Conservation (phyloP, 2,888 invertebrate species). For the Spodoptera exigua region DNA sequence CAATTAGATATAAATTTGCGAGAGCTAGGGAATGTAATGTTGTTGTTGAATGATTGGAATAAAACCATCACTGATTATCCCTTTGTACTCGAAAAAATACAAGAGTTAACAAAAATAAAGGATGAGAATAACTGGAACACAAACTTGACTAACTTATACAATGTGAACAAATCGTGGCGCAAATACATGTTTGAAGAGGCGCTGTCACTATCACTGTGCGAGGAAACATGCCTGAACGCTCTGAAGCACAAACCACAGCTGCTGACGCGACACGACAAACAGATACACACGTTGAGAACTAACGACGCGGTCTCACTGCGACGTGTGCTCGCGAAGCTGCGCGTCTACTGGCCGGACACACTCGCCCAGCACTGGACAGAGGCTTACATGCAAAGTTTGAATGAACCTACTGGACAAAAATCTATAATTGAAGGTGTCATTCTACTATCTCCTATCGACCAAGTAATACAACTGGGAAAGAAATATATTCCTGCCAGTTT, state of each 20-base stretch:
- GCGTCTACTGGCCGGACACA: too few species aligned
- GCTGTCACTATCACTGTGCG: too few species aligned
- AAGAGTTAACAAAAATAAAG: slow-evolving; percentile 63
- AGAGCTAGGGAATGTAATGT: slow-evolving; percentile 57
- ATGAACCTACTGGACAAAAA: slow-evolving; percentile 63
- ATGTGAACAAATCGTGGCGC: too few species aligned
- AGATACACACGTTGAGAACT: too few species aligned
- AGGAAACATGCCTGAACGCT: too few species aligned
- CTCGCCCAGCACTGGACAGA: too few species aligned
- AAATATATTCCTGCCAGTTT: slow-evolving; percentile 67
- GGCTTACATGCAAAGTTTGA: slow-evolving; percentile 39
- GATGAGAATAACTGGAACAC: slow-evolving; percentile 58
- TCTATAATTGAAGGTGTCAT: slow-evolving; percentile 66
- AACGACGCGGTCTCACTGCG: too few species aligned
- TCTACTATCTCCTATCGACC: slow-evolving; percentile 62
- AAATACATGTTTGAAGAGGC: too few species aligned
- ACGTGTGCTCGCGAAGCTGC: too few species aligned
- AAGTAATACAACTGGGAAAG: slow-evolving; percentile 63
- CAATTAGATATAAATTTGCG: slow-evolving; percentile 57
- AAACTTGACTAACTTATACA: slow-evolving; percentile 47
- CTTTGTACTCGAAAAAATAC: slow-evolving; percentile 62
- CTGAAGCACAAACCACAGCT: too few species aligned
- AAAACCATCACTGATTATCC: slow-evolving; percentile 66
- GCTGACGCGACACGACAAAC: too few species aligned
- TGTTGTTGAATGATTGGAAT: slow-evolving; percentile 70